phyloP scores from a whole-genome alignment of 2,113 vertebrate genomes.

The Neolamprologus toae region DNA sequence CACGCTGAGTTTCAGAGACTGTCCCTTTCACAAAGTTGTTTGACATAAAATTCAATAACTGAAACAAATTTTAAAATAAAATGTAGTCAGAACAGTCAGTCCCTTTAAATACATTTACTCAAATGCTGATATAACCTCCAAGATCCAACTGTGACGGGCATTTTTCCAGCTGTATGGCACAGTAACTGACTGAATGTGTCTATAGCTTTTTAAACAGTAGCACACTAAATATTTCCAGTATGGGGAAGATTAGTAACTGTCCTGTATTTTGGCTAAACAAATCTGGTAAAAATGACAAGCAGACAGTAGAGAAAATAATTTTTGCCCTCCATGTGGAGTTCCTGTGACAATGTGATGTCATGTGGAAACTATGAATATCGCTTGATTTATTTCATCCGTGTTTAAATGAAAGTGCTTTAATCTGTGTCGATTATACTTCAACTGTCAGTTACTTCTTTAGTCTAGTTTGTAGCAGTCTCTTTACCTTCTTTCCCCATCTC shows the following conservation, averaged over 20 bases:
- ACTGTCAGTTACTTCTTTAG: background rate
- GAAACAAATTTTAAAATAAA: fast-evolving
- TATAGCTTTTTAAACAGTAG: background rate
- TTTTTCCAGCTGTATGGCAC: fast-evolving
- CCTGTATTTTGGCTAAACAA: background rate
- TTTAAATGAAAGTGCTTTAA: background rate
- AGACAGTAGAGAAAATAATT: background rate
- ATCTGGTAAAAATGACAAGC: background rate
- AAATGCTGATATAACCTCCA: background rate
- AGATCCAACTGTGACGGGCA: background rate
- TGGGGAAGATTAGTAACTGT: background rate
- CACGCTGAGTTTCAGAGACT: background rate
- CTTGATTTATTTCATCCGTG: background rate
- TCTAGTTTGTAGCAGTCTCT: background rate
- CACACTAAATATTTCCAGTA: background rate
- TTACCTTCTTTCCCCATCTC: background rate
- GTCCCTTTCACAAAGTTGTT: background rate
- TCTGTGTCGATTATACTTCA: background rate
- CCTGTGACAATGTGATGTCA: no score
- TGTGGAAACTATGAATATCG: no score
- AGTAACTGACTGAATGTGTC: fast-evolving
- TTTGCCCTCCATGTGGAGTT: background rate
- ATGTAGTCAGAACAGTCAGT: background rate
- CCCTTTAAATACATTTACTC: background rate
- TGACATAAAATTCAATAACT: background rate